Evolutionary conservation across 2,888 invertebrate genomes (phyloP), one percentile per base, ranked within the genome.

Genomic region (Arrhopalites spinosus): DNA sequence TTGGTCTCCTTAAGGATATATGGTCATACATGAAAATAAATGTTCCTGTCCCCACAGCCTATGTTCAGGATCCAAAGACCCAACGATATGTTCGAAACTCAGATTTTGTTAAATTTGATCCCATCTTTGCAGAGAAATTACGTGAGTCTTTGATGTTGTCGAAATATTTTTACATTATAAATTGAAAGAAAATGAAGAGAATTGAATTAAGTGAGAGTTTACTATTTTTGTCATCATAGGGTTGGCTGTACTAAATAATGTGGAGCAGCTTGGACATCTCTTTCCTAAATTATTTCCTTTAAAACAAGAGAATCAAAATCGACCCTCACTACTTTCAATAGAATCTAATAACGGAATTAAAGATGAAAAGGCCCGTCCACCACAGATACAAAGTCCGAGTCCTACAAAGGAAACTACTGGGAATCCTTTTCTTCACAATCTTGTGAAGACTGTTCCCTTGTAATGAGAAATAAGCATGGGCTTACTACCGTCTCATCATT

Each of bases 1-100:
- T 94, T 79, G 92, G 92, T 3, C 89, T 91, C 82, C 88, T 96
- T 73, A 89, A 92, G 69, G 95, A 95, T 84, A 89, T 96, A 75
- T 96, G 95, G 95, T 92, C 91, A 83, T 96, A 94, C 84, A 91
- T 95, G 85, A 90, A 93, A 80, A 95, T 95, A 84, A 90, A 95
- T 84, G 93, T 95, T 27, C 95, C 95, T 0, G 92, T 94, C 0
- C 95, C 95, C 0, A 91, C 92, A 0, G 86, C 93, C 13, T 95
- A 94, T 83, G 87, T 88, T 0, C 89, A 90, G 71, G 92, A 92
- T 84, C 86, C 88, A 5, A 77, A 81, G 15, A 78, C 82, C 8
- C 85, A 85, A 11, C 78, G 80, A 15, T 84, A 84, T 82, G 94
- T 93, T 93, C 89, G 94, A 5, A 93, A 93, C 84, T 90, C 91